phyloP scores from a whole-genome alignment of 1,140 invertebrate genomes.

The Phthorimaea operculella region DNA sequence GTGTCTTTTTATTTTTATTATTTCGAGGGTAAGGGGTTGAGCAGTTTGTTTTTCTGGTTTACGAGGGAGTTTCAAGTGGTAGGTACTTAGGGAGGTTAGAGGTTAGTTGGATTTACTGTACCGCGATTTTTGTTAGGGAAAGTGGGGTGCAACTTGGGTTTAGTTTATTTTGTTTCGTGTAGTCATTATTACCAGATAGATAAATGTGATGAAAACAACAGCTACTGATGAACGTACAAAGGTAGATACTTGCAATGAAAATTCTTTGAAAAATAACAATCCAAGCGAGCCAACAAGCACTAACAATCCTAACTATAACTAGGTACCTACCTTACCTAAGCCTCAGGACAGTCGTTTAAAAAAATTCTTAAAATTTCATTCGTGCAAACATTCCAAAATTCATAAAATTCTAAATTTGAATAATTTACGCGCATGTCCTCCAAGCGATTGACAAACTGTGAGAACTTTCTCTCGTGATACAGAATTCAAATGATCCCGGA shows the following conservation, averaged over 20 bases:
- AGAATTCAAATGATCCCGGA: constrained; percentile 43
- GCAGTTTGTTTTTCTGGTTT: constrained; percentile 40
- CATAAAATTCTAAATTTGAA: neutral
- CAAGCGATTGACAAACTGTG: constrained; percentile 29
- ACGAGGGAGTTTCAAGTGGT: constrained; percentile 12
- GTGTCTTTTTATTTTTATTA: constrained; percentile 57
- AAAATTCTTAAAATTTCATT: neutral
- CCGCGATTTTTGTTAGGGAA: constrained; percentile 1
- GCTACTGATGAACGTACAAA: no score
- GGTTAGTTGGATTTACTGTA: neutral
- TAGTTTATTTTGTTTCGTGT: no score
- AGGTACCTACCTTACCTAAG: no score
- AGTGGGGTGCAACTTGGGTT: neutral
- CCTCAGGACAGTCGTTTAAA: no score
- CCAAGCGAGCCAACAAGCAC: no score
- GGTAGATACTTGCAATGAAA: no score
- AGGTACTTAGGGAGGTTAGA: neutral
- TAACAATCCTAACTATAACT: no score
- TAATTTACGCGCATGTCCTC: constrained; percentile 6
- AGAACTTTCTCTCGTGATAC: constrained; percentile 33
- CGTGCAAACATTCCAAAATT: constrained; percentile 1
- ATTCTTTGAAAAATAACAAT: no score
- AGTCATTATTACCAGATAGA: no score
- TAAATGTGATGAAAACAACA: no score
- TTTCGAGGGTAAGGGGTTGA: constrained; percentile 35